Percentiles rank a stretch among this genome's conserved stretches.
These are phyloP conservation scores for Octonoba sinensis DNA, from an alignment of 2,888 invertebrate genomes.

Conservation along the genomic window DNA sequence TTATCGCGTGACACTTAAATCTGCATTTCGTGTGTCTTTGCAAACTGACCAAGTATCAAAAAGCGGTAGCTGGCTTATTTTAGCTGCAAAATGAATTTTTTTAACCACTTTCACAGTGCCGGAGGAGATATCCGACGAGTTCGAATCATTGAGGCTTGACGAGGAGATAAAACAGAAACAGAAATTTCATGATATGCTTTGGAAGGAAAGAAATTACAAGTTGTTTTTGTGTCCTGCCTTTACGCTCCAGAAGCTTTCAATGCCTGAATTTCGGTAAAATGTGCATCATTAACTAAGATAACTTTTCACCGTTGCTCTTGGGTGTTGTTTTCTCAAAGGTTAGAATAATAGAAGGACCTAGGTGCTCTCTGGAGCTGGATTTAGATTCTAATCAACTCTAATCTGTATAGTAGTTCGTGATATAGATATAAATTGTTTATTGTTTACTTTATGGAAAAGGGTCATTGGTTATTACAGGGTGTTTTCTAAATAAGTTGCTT, in stretches of 20 bases:
- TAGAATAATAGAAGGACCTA: too few species aligned
- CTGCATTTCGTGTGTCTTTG: constrained; percentile 2
- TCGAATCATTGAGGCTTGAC: constrained; percentile 29
- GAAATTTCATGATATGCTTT: not conserved
- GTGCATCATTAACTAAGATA: constrained; percentile 9
- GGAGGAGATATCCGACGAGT: constrained; percentile 26
- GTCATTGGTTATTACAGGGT: too few species aligned
- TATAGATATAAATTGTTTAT: too few species aligned
- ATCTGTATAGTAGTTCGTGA: too few species aligned
- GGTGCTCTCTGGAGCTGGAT: too few species aligned
- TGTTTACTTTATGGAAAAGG: too few species aligned
- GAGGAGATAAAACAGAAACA: constrained; percentile 7
- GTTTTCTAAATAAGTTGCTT: too few species aligned
- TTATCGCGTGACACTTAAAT: constrained; percentile 24
- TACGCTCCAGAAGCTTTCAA: constrained; percentile 4
- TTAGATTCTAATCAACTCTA: too few species aligned
- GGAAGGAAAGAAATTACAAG: not conserved
- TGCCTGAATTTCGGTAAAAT: not conserved
- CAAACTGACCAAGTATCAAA: not conserved
- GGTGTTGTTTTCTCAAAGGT: too few species aligned
- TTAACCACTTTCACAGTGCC: constrained; percentile 32
- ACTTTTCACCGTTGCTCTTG: constrained; percentile 7
- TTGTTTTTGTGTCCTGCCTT: not conserved
- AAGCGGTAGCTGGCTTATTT: constrained; percentile 16
- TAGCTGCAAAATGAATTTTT: constrained; percentile 21